These are phyloP conservation scores for Coendou prehensilis DNA, from an alignment of 2,797 vertebrate species.

Conservation along the genomic window DNA sequence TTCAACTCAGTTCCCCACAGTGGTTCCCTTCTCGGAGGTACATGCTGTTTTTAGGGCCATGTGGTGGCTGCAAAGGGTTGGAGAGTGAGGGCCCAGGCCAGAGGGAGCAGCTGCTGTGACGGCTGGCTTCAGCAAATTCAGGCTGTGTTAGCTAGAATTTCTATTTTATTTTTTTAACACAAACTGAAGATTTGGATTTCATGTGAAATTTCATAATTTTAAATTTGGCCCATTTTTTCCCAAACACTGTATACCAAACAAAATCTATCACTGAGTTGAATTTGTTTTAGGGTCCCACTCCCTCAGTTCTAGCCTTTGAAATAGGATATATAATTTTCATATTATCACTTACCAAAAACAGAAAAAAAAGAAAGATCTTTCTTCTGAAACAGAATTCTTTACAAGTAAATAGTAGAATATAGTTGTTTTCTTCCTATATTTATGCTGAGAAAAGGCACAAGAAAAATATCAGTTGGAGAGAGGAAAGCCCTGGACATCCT, in stretches of 20 bases:
- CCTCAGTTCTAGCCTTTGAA: neutral
- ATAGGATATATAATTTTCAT: slow-evolving; percentile 8
- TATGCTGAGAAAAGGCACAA: neutral
- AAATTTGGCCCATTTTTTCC: neutral
- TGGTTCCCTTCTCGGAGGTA: neutral
- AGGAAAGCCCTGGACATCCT: neutral
- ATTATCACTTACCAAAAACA: neutral
- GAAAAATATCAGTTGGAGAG: neutral
- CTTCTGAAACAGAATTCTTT: slow-evolving; percentile 35
- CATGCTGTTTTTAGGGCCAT: fast-evolving
- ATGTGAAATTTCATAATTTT: slow-evolving; percentile 37
- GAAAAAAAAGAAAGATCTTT: neutral
- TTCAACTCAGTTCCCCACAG: neutral
- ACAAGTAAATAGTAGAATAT: neutral
- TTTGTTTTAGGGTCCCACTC: neutral
- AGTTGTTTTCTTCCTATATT: neutral
- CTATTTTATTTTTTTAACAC: neutral
- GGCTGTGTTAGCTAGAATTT: neutral
- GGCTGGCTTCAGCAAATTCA: neutral
- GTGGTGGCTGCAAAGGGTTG: neutral
- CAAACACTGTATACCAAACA: neutral
- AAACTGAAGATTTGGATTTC: neutral
- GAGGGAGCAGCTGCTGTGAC: neutral
- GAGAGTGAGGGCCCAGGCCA: too few species aligned
- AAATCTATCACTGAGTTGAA: neutral